These are phyloP conservation scores for Hydrochoerus hydrochaeris DNA, from an alignment of 2,113 vertebrate genomes.

Conservation along the genomic window DNA sequence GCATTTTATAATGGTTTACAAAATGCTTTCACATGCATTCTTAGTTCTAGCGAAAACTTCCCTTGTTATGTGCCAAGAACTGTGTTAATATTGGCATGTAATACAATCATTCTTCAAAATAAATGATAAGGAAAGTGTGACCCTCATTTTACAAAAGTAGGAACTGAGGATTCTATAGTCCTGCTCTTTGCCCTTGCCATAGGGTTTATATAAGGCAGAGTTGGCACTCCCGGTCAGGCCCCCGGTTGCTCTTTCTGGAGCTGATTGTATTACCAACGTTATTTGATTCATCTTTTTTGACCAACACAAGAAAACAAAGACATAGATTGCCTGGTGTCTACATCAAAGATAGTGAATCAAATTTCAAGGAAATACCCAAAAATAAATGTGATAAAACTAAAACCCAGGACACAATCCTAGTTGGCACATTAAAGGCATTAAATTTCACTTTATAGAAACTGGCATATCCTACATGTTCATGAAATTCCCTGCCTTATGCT, in stretches of 20 bases:
- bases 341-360: background rate
- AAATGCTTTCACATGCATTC: background rate
- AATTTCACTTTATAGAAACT: background rate
- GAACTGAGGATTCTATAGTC: background rate
- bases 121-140: background rate
- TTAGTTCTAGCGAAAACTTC: background rate
- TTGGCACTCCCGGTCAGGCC: rapidly evolving
- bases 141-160: background rate
- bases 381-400: background rate
- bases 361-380: background rate
- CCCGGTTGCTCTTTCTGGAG: background rate
- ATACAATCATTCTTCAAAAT: background rate
- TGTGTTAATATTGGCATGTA: background rate
- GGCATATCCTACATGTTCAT: background rate
- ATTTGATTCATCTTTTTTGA: background rate
- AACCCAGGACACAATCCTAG: background rate
- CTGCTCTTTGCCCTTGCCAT: rapidly evolving
- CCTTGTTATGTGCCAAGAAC: background rate
- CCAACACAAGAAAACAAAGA: background rate
- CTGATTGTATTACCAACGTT: background rate
- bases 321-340: background rate
- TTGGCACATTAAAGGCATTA: background rate
- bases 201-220: rapidly evolving
- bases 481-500: background rate
- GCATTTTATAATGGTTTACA: background rate